Conservation (phyloP, 2,797 vertebrate genomes). For the Hoplostethus mediterraneus region DNA sequence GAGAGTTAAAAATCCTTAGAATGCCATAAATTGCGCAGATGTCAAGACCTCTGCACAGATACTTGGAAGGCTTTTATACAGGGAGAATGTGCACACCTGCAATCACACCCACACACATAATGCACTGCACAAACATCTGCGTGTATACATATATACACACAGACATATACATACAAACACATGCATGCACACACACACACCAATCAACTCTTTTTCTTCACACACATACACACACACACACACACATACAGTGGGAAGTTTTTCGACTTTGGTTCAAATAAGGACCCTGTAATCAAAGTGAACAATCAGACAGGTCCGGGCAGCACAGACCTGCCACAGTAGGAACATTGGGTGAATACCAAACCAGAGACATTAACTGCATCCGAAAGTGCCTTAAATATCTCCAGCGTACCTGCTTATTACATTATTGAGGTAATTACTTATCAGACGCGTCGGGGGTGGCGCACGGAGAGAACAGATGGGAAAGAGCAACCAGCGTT, state of each 20-base stretch:
- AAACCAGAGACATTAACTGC: slow-evolving; percentile 10
- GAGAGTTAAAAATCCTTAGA: slow-evolving; percentile 55
- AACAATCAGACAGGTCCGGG: slow-evolving; percentile 74
- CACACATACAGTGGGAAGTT: slow-evolving; percentile 42
- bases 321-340: slow-evolving; percentile 39
- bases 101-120: slow-evolving; percentile 11
- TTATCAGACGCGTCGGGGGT: slow-evolving; percentile 37
- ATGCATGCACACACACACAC: background rate
- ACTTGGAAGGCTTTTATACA: slow-evolving; percentile 56
- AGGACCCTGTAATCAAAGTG: slow-evolving; percentile 70
- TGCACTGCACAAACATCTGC: slow-evolving; percentile 26
- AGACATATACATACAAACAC: slow-evolving; percentile 2
- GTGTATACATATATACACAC: slow-evolving; percentile 1
- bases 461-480: background rate
- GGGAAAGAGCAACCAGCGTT: background rate
- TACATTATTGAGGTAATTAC: slow-evolving; percentile 47
- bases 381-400: slow-evolving; percentile 60
- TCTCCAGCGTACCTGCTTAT: slow-evolving; percentile 55
- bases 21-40: slow-evolving; percentile 66
- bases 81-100: slow-evolving; percentile 57
- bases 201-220: background rate
- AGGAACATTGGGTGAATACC: slow-evolving; percentile 39
- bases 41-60: slow-evolving; percentile 48
- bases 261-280: slow-evolving; percentile 30
- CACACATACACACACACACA: slow-evolving; percentile 14